Evolutionary conservation across 2,888 invertebrate genomes (phyloP), one percentile per base, ranked within the genome.

Genomic region (Bembecia ichneumoniformis): DNA sequence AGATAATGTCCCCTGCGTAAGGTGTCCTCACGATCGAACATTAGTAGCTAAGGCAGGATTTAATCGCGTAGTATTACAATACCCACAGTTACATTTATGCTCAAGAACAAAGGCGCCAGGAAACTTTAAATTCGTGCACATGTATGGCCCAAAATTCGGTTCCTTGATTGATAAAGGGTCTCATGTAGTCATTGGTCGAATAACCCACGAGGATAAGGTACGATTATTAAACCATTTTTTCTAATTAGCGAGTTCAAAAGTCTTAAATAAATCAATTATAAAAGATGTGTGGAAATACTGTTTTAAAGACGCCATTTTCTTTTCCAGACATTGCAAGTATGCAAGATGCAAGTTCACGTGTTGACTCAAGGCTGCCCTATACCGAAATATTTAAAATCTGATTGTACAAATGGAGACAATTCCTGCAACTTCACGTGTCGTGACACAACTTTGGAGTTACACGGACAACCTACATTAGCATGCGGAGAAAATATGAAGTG

Each of bases 281-380:
- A 28, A 28, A 3, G 28, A 28, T 9, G 2, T 28, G 3, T 28
- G 28, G 0, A 28, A 28, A 28, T 9, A 9, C 17, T 45, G 16
- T 45, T 13, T 9, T 28, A 9, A 28, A 9, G 28, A 28, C 28
- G 9, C 28, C 7, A 28, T 28, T 9, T 9, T 40, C 14, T 5
- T 14, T 76, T 77, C 44, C 71, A 87, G 82, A 68, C 71, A 51
- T 61, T 84, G 2, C 77, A 78, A 57, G 64, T 74, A 48, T 88
- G 88, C 59, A 81, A 83, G 63, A 77, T 82, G 66, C 76, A 79
- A 59, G 68, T 86, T 48, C 74, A 83, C 58, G 83, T 87, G 3
- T 63, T 87, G 51, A 62, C 74, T 48, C 82, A 82, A 58, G 68
- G 66, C 48, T 88, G 88, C 58, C 60, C 69, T 16, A 63, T 76